Evolutionary conservation across 37 sponge, comb jelly and placozoan species (phyloP), one percentile per base, ranked within the genome.

Genomic region (Axinella damicornis): DNA sequence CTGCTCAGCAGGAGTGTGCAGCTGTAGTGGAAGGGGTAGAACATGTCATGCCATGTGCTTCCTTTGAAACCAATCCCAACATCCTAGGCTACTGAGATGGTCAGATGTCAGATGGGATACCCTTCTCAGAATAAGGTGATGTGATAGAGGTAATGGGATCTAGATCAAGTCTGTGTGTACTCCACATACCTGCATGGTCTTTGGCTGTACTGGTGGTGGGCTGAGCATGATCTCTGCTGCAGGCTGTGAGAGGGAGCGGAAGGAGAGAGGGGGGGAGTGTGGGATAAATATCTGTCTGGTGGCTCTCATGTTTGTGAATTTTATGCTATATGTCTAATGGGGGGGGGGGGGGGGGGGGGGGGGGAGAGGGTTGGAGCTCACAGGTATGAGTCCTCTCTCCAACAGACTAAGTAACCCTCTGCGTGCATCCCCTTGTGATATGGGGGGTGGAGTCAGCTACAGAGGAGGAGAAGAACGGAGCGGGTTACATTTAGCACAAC

Each of bases 301-400:
- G n/a, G n/a, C n/a, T n/a, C n/a, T n/a, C n/a, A n/a, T n/a, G n/a
- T n/a, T n/a, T n/a, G n/a, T n/a, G n/a, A n/a, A n/a, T n/a, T n/a
- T n/a, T n/a, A n/a, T n/a, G n/a, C n/a, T n/a, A n/a, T n/a, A n/a
- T n/a, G n/a, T n/a, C n/a, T 46, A 46, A 9, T 12, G 46, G 9
- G 46, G 46, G 46, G 9, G 9, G 46, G 46, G 46, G 9, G 46
- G 46, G 9, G 46, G 46, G 46, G 9, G 9, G 9, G 46, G 9
- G 46, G 46, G 4, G 46, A 46, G 9, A 46, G 46, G 46, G 46
- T 46, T 46, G 46, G 46, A 12, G 46, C 46, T 46, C 46, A 95
- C 96, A 38, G 97, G 99, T 37, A 98, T 96, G 24, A 98, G 93
- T 53, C 96, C 96, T 82, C 99, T 83, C 88, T 98, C 96, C 53